Base-by-base conservation (phyloP, 2,888 invertebrate genomes). In the Cheiracanthium punctorium region DNA sequence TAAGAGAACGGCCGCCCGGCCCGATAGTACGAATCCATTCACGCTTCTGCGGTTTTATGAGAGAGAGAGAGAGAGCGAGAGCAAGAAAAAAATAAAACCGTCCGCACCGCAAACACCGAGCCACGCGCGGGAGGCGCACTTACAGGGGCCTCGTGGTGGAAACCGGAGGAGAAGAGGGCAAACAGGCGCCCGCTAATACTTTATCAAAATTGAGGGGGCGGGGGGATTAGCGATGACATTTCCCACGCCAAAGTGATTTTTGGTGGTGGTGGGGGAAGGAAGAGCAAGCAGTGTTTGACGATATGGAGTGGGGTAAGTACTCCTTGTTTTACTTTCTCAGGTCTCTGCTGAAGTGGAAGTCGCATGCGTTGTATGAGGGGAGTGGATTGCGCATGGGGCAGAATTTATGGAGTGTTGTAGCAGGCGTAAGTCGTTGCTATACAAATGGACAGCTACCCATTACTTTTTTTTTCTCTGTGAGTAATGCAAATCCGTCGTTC, bases 171-270 rank as follows among this genome's bases (percentile, higher is more conserved):
- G 41, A 37, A 69, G 48, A 72, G 82, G 73, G 82, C 82, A 84
- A 84, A 77, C 82, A 82, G 32, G 67, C 69, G 74, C 12, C 24
- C 20, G 43, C 67, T 84, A 84, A 84, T 84, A 77, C 82, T 84
- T 77, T 84, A 77, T 84, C 82, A 84, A 84, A 84, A 84, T 84
- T 65, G 32, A 48, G 77, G 73, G 82, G 69, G 72, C 37, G 41
- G 75, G 29, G 37, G 65, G n/a, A 74, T 75, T 58, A 67, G 37
- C 20, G 74, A 67, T 58, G 81, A 75, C 52, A 75, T 74, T 81
- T 80, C 80, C 80, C 80, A 80, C 80, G 82, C 73, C 33, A 30
- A 32, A 30, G 43, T 43, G 41, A 28, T 29, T 17, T 1, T n/a
- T n/a, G n/a, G n/a, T n/a, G n/a, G n/a, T n/a, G n/a, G n/a, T n/a